Conservation (phyloP, 1,140 invertebrate genomes). For the Nymphalis io region DNA sequence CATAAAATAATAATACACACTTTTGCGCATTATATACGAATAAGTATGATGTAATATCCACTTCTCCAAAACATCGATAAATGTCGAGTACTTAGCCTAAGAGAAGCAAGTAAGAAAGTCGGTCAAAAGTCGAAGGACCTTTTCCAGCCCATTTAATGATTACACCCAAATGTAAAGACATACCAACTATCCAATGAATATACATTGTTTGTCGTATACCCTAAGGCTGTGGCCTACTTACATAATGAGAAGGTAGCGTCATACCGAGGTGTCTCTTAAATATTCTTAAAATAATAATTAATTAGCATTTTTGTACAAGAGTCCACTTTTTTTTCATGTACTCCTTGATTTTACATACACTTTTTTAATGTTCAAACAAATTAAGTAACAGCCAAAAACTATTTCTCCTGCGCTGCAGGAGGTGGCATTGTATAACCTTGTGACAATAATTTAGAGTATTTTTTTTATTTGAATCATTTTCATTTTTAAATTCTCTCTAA, state of each 20-base stretch:
- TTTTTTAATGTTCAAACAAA: too few species aligned
- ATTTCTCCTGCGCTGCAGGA: too few species aligned
- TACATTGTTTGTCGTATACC: background rate
- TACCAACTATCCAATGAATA: constrained; percentile 12
- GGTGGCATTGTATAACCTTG: too few species aligned
- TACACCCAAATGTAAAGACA: constrained; percentile 28
- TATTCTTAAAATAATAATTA: background rate
- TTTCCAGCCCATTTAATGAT: constrained; percentile 42
- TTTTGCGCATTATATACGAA: background rate
- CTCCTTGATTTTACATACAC: too few species aligned
- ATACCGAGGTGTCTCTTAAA: background rate
- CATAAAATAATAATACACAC: too few species aligned
- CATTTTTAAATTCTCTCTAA: too few species aligned
- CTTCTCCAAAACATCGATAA: constrained; percentile 6
- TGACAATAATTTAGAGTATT: too few species aligned
- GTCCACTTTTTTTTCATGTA: too few species aligned
- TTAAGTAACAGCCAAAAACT: too few species aligned
- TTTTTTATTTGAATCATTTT: too few species aligned
- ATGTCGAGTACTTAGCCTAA: constrained; percentile 22
- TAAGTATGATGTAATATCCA: background rate
- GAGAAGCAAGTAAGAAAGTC: constrained; percentile 27
- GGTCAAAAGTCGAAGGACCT: constrained; percentile 33
- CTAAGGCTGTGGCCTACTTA: constrained; percentile 8
- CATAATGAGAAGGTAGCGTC: background rate
- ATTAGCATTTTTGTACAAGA: too few species aligned